Conservation (phyloP, 2,113 vertebrate species). For the Anguilla rostrata region DNA sequence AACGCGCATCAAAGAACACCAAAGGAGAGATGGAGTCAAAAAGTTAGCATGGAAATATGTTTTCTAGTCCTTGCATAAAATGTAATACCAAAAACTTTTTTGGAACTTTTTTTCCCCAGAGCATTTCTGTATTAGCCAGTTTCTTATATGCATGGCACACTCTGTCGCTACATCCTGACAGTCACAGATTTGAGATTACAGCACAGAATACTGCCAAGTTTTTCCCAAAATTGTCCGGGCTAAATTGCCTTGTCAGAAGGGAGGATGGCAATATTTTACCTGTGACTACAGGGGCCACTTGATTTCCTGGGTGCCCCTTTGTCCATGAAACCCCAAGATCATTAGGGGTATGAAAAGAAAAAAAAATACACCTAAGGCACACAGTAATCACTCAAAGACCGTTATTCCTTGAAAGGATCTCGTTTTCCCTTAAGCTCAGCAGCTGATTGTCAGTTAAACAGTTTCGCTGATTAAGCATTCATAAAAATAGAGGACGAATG, state of each 20-base stretch:
- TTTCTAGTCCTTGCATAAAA: too few relatives aligned
- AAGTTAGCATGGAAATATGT: background rate
- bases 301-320: background rate
- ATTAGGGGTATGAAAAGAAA: background rate
- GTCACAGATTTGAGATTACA: background rate
- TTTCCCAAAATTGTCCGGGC: background rate
- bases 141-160: background rate
- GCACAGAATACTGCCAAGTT: background rate
- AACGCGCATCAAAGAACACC: background rate
- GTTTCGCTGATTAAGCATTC: background rate
- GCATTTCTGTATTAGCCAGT: background rate
- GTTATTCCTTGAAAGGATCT: background rate
- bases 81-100: slow-evolving; percentile 13
- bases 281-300: too few relatives aligned
- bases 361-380: background rate
- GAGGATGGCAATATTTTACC: too few relatives aligned
- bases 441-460: background rate
- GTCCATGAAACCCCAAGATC: background rate
- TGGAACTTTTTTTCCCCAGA: too few relatives aligned
- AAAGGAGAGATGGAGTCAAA: slow-evolving; percentile 7
- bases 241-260: background rate
- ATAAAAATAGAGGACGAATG: background rate
- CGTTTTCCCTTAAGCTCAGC: background rate
- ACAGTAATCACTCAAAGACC: background rate
- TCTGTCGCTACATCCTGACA: background rate